Base-by-base conservation (phyloP, 2,797 vertebrate species). In the Masticophis lateralis region DNA sequence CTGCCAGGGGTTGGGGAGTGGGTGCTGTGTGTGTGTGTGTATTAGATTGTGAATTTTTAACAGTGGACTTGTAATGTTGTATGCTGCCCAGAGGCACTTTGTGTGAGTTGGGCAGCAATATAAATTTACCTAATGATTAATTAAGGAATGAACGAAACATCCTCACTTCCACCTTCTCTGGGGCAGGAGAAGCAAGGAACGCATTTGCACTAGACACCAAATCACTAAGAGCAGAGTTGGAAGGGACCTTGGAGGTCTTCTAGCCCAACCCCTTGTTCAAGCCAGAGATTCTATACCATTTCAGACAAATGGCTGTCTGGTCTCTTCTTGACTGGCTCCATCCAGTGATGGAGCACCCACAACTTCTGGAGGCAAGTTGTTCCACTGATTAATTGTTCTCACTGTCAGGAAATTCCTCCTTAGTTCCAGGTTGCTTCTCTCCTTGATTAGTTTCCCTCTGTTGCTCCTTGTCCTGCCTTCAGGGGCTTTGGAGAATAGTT, bases 251-350 rank as follows among this genome's bases (percentile, higher is more conserved):
- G 63, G 28, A 66, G 63, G 63, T 66, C 63, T 5, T 14, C 28
- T n/a, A 66, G 27, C 27, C 25, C 61, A 63, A 13, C 61, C 11
- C 27, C 11, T 28, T 14, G 61, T 27, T 66, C 4, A 66, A 2
- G 27, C 61, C 13, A 12, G 12, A 13, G 0, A 13, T 0, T 4
- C 63, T 66, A n/a, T 0, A 2, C 63, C 63, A 66, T 2, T n/a
- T n/a, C 27, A 13, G 61, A n/a, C 12, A 66, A 14, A 6, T n/a
- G 28, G 63, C 0, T 66, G 4, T n/a, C 12, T 28, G n/a, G 0
- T 66, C 4, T 66, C 63, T 66, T 66, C 63, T 14, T n/a, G 0
- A 66, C 2, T 37, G 37, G 37, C 37, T 37, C 37, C 37, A 37
- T 66, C 63, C 28, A 14, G 63, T 13, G 28, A 13, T n/a, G 28